Percentiles rank a stretch among this genome's conserved stretches.
These are phyloP conservation scores for Stenodera caucasica DNA, from an alignment of 2,888 invertebrate genomes.

Conservation along the genomic window DNA sequence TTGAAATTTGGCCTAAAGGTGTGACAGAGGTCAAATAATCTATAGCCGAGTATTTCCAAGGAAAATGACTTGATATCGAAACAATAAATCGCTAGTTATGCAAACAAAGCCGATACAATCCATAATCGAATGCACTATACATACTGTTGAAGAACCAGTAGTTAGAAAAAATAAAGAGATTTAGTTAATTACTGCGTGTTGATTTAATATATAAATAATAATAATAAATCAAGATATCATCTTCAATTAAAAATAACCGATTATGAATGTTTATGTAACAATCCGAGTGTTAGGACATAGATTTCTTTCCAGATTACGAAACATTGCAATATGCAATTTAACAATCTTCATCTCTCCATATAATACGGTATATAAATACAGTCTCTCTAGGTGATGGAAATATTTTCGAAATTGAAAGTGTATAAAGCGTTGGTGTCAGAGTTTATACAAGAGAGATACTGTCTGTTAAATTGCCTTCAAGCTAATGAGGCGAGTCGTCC, in stretches of 20 bases:
- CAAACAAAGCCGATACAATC: slow-evolving; percentile 14
- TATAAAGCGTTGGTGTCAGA: slow-evolving; percentile 37
- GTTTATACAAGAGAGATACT: slow-evolving; percentile 3
- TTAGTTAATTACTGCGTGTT: neutral
- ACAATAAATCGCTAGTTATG: slow-evolving; percentile 18
- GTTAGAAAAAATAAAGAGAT: slow-evolving; percentile 10
- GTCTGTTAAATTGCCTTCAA: slow-evolving; percentile 21
- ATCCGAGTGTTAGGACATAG: slow-evolving; percentile 28
- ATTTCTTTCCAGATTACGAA: slow-evolving; percentile 24
- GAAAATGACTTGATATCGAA: slow-evolving; percentile 9
- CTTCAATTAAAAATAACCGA: slow-evolving; percentile 14
- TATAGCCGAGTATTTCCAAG: slow-evolving; percentile 9
- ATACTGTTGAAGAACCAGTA: slow-evolving; percentile 15
- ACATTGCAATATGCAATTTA: slow-evolving; percentile 29
- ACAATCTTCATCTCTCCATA: slow-evolving; percentile 20
- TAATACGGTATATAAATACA: slow-evolving; percentile 11
- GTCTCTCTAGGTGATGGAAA: slow-evolving; percentile 21
- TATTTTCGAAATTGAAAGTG: slow-evolving; percentile 39
- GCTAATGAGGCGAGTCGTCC: slow-evolving; percentile 37
- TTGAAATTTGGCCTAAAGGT: slow-evolving; percentile 1
- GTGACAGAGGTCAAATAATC: slow-evolving; percentile 2
- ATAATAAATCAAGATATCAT: slow-evolving; percentile 17
- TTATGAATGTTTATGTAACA: slow-evolving; percentile 21
- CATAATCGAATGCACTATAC: slow-evolving; percentile 9
- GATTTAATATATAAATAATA: slow-evolving; percentile 19